Percentiles rank a stretch among this genome's conserved stretches.
phyloP scores from a whole-genome alignment of 2,888 invertebrate species.

The Eilema caniola region DNA sequence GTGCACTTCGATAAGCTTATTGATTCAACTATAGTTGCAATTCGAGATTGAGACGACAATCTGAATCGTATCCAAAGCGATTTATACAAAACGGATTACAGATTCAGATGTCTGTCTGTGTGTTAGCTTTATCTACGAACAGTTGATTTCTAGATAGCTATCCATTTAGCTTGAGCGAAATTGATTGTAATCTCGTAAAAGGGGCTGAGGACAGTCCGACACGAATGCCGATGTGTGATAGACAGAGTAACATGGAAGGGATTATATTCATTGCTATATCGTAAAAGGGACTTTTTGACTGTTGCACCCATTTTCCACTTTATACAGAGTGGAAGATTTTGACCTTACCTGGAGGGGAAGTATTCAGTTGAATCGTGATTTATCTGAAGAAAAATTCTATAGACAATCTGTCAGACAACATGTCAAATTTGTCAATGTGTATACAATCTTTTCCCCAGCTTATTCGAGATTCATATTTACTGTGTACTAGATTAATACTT shows the following conservation, averaged over 20 bases:
- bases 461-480: no score
- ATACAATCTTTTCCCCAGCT: no score
- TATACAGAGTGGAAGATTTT: no score
- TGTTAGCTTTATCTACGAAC: background rate
- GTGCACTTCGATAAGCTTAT: no score
- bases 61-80: no score
- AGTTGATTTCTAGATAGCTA: background rate
- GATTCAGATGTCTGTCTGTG: background rate
- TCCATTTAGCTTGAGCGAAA: background rate
- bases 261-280: background rate
- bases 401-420: no score
- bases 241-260: background rate
- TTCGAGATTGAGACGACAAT: background rate
- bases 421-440: no score
- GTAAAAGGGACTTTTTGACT: background rate
- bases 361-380: no score
- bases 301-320: background rate
- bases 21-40: background rate
- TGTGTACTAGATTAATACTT: no score
- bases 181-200: background rate
- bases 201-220: background rate
- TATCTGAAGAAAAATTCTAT: no score
- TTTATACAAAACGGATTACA: background rate
- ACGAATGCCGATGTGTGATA: background rate
- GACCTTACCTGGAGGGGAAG: no score